Base-by-base conservation (phyloP, 1,140 invertebrate genomes). In the Macrosteles quadrilineatus region DNA sequence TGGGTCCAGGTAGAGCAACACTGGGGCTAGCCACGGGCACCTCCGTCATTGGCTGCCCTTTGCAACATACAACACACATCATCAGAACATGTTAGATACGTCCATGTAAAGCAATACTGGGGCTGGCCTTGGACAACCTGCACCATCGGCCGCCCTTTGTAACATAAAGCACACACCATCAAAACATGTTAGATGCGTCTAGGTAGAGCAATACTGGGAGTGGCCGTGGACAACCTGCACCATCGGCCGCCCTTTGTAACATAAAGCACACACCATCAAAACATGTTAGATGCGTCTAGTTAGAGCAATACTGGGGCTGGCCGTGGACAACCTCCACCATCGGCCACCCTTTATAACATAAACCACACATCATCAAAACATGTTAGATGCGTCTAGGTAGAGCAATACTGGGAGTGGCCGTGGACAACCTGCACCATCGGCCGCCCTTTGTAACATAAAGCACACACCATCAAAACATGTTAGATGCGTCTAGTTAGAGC, bases 181-280 rank as follows among this genome's bases (percentile, higher is more conserved):
- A 36, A 14, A 36, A 4, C 32, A 14, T 36, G 32, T 36, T 6
- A 6, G 32, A 4, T 4, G 14, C 14, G 32, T 36, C 32, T 4
- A 36, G 32, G 32, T 36, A 14, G 32, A 36, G 32, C 17, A 21
- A 14, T 36, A 43, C 32, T 66, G 32, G 63, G 32, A 17, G 1
- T 17, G 19, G 36, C 17, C 12, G 25, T 36, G 27, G 63, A 43
- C 32, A 23, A n/a, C 23, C 32, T 66, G 32, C 63, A 19, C 63
- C 63, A 66, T 66, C 63, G 29, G 63, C 63, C 63, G 40, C 63
- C 63, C 59, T 63, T 36, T 66, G 36, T 1, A 66, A 66, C 63
- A 66, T 25, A 59, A 2, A 25, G 27, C 27, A 50, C 32, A 36
- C 14, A 36, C 4, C 32, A 36, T 36, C 14, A 36, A 14, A 36